Conservation (phyloP, 1,140 invertebrate species). For the Pantala flavescens region DNA sequence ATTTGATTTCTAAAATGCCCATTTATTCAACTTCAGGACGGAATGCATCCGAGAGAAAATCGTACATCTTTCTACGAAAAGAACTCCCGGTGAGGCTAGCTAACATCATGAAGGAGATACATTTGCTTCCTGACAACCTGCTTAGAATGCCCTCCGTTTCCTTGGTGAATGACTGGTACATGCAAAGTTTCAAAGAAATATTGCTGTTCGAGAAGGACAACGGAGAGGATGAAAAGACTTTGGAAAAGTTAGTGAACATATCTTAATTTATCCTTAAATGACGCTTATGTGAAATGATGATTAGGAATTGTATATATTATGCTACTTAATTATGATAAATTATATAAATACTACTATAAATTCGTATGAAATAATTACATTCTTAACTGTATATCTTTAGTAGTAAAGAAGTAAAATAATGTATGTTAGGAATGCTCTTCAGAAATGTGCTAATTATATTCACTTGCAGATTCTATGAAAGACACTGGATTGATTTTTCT, state of each 20-base stretch:
- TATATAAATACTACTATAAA: too few species aligned
- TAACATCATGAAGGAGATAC: conserved; percentile 98
- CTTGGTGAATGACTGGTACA: conserved; percentile 83
- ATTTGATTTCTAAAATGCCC: too few species aligned
- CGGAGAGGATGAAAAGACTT: conserved; percentile 42
- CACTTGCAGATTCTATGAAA: too few species aligned
- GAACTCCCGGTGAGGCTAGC: conserved; percentile 90
- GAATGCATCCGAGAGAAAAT: conserved; percentile 80
- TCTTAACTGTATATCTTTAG: too few species aligned
- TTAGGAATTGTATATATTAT: too few species aligned
- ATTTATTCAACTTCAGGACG: conserved; percentile 53
- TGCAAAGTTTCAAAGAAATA: conserved; percentile 84
- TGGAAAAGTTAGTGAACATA: conserved; percentile 47
- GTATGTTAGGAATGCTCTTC: too few species aligned
- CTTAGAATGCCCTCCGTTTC: conserved; percentile 79
- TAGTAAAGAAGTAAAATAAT: too few species aligned
- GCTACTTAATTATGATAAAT: too few species aligned
- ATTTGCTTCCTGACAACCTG: conserved; percentile 79
- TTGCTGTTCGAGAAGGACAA: conserved; percentile 80
- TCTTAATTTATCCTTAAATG: not conserved
- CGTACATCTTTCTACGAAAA: conserved; percentile 86
- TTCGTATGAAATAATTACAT: too few species aligned
- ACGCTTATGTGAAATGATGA: too few species aligned
- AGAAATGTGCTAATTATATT: too few species aligned
- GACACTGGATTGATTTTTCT: too few species aligned